These are phyloP conservation scores for Mongoloraphidia duomilia DNA, from an alignment of 2,888 invertebrate genomes.

Conservation along the genomic window DNA sequence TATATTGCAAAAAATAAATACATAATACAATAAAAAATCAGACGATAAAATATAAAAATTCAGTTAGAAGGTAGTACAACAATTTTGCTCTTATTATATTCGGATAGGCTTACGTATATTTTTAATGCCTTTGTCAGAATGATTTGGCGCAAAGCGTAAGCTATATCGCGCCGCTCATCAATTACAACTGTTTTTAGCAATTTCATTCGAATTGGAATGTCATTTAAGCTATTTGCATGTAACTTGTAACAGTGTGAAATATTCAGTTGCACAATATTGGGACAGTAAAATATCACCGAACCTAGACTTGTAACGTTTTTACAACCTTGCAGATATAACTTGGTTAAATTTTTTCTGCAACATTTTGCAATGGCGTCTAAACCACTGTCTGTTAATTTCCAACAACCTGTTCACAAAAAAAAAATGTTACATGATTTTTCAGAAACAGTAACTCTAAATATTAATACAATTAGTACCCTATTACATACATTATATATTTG, in stretches of 20 bases:
- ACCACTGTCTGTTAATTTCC: constrained; percentile 1
- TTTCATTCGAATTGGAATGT: not conserved
- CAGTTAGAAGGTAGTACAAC: no score
- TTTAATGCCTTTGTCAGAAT: not conserved
- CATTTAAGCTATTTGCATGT: not conserved
- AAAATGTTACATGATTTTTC: not conserved
- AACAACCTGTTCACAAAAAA: not conserved
- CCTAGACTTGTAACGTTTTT: not conserved
- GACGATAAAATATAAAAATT: no score
- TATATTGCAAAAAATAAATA: no score
- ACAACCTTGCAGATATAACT: not conserved
- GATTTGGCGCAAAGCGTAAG: not conserved
- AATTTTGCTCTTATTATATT: not conserved
- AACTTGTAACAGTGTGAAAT: constrained; percentile 2
- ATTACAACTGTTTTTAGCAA: not conserved
- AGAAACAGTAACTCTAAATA: no score
- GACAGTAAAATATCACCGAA: not conserved
- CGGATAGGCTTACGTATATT: constrained; percentile 1
- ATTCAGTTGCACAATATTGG: constrained; percentile 1
- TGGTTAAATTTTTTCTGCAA: not conserved
- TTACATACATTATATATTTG: no score
- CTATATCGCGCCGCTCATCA: not conserved
- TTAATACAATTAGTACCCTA: no score
- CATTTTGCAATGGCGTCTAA: not conserved
- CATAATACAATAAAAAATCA: no score